Base-by-base conservation (phyloP, 2,113 vertebrate species). In the Guaruba guarouba region DNA sequence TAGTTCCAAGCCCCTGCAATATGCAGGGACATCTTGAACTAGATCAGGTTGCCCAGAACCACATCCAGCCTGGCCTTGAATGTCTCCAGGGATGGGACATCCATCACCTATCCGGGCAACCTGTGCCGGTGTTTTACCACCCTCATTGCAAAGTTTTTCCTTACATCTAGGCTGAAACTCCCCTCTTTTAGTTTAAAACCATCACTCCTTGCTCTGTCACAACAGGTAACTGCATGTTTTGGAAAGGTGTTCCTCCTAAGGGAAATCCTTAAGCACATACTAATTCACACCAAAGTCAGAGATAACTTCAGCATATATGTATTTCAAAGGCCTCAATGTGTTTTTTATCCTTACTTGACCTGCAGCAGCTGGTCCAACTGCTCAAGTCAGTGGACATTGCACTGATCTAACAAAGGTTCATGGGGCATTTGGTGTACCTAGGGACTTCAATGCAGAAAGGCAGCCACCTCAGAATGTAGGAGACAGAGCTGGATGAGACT, bases 401-500 rank as follows among this genome's bases (percentile, higher is more conserved):
- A 57, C 20, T 28, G 33, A 64, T 12, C 33, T 33, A 24, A 48
- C 1, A 4, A 55, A 76, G 33, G 11, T 24, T 66, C 67, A 9
- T 0, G 44, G 1, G 20, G 1, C 11, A n/a, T 4, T 57, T 75
- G 17, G 14, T 71, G 46, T 8, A 20, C 57, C 10, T 28, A 25
- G 41, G 22, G 11, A 62, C 13, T 13, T 15, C 1, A 2, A 29
- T 9, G 27, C 16, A 57, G 64, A 52, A 69, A 35, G 27, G 39
- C 2, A 7, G 29, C 43, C 31, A 6, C 6, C 29, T 37, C 61
- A 18, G 6, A 23, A 15, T 0, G 10, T 5, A 54, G 27, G 39
- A 73, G 57, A 62, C 0, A 1, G 37, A 88, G 49, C 8, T 59
- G 63, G 49, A 57, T 17, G n/a, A 59, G 57, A 15, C 18, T 13